Conservation (phyloP, 1,140 invertebrate species). For the Drosophila repleta region DNA sequence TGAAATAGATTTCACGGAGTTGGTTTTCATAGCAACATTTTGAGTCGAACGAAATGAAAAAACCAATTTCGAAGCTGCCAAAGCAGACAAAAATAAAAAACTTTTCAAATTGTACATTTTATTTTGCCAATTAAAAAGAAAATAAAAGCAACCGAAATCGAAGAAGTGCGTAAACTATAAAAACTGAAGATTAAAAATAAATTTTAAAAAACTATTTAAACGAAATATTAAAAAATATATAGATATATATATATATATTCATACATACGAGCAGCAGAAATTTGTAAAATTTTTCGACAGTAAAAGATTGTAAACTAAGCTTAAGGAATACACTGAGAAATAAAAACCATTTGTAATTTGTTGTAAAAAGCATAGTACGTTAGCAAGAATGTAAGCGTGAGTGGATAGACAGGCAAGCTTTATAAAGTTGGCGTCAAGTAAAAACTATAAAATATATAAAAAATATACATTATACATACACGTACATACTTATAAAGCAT, state of each 20-base stretch:
- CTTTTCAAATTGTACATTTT: constrained; percentile 46
- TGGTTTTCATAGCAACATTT: constrained; percentile 31
- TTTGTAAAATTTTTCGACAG: constrained; percentile 71
- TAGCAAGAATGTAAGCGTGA: constrained; percentile 14
- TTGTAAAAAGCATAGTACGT: constrained; percentile 68
- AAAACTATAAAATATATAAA: constrained; percentile 72
- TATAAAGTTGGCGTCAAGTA: constrained; percentile 57
- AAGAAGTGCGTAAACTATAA: constrained; percentile 3
- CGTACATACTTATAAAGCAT: constrained; percentile 59
- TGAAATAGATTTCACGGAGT: constrained; percentile 22
- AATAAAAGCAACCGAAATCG: constrained; percentile 30
- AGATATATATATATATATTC: constrained; percentile 51
- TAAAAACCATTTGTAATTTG: constrained; percentile 77
- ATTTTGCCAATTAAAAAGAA: constrained; percentile 66
- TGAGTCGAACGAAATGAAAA: neutral
- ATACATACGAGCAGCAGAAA: constrained; percentile 51
- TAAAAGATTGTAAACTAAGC: constrained; percentile 69
- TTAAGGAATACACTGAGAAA: constrained; percentile 57
- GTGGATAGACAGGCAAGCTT: constrained; percentile 29
- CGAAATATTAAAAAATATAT: constrained; percentile 47
- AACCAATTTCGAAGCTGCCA: constrained; percentile 31
- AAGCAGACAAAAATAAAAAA: constrained; percentile 17
- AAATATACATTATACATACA: constrained; percentile 52
- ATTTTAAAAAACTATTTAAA: constrained; percentile 45
- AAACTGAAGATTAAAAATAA: constrained; percentile 19